Percentiles rank a stretch among this genome's conserved stretches.
phyloP scores from a whole-genome alignment of 2,888 invertebrate genomes.

The Dynastes hyllus region DNA sequence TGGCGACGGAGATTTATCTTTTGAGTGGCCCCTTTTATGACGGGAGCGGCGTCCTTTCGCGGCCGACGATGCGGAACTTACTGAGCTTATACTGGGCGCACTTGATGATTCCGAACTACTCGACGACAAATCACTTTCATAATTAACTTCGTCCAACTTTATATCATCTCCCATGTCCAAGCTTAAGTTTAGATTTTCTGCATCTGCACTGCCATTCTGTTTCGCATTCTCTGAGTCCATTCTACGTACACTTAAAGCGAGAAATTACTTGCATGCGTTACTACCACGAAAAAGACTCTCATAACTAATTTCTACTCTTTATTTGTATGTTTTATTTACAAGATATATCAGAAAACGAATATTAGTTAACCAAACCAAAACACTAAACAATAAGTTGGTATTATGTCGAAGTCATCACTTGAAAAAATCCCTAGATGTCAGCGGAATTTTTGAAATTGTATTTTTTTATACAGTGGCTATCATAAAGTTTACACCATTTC shows the following conservation, averaged over 20 bases:
- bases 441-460: constrained; percentile 26
- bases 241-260: constrained; percentile 51
- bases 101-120: constrained; percentile 81
- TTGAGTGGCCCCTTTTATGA: constrained; percentile 74
- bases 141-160: constrained; percentile 84
- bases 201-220: constrained; percentile 69
- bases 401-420: constrained; percentile 36
- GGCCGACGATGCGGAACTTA: constrained; percentile 80
- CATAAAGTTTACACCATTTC: too few relatives aligned
- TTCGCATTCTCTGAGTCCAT: constrained; percentile 67
- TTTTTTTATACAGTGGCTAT: too few relatives aligned
- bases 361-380: constrained; percentile 60
- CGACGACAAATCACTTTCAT: constrained; percentile 93
- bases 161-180: constrained; percentile 85
- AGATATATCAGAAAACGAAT: constrained; percentile 43
- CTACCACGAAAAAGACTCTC: constrained; percentile 35
- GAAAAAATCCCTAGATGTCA: constrained; percentile 46
- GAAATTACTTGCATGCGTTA: constrained; percentile 45
- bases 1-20: constrained; percentile 67
- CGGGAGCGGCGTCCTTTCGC: constrained; percentile 74
- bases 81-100: constrained; percentile 85
- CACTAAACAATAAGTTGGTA: constrained; percentile 58
- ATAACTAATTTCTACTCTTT: constrained; percentile 51
- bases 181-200: constrained; percentile 69
- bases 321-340: constrained; percentile 44